A percentile compares a stretch with the other conserved stretches of the same genome.
Evolutionary conservation across 2,113 vertebrate genomes (phyloP).

Genomic region (Lophochroa leadbeateri): DNA sequence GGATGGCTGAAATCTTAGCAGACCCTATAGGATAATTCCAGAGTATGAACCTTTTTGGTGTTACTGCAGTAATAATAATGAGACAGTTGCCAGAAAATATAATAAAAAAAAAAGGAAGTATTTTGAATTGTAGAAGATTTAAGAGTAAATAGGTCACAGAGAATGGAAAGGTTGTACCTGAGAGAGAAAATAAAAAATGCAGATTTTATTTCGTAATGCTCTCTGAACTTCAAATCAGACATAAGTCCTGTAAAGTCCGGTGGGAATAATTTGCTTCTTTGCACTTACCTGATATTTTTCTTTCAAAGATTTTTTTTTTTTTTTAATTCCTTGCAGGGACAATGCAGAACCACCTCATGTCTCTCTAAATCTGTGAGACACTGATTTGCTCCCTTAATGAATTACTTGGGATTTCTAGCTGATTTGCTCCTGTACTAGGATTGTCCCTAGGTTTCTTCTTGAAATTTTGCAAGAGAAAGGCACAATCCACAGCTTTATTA

Average conservation of each 20-base stretch:
- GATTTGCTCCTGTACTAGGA: neutral
- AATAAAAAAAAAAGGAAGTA: neutral
- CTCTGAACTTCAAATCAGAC: neutral
- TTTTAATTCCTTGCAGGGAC: neutral
- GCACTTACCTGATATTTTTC: neutral
- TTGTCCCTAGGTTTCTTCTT: neutral
- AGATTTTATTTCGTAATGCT: neutral
- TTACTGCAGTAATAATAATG: neutral
- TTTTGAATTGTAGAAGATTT: neutral
- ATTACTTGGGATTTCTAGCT: constrained; percentile 3
- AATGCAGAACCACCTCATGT: neutral
- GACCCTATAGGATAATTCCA: neutral
- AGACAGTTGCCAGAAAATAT: neutral
- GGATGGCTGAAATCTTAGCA: neutral
- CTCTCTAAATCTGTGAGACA: neutral
- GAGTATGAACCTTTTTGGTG: neutral
- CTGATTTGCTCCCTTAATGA: constrained; percentile 25
- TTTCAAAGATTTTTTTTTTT: neutral
- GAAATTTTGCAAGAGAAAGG: constrained; percentile 16
- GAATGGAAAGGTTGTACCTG: neutral
- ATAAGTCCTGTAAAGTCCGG: neutral
- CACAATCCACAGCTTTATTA: constrained; percentile 4
- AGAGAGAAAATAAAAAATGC: neutral
- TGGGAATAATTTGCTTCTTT: neutral
- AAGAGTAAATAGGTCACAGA: neutral